These are phyloP conservation scores for Ageneiosus marmoratus DNA, from an alignment of 2,113 vertebrate genomes.

Conservation along the genomic window DNA sequence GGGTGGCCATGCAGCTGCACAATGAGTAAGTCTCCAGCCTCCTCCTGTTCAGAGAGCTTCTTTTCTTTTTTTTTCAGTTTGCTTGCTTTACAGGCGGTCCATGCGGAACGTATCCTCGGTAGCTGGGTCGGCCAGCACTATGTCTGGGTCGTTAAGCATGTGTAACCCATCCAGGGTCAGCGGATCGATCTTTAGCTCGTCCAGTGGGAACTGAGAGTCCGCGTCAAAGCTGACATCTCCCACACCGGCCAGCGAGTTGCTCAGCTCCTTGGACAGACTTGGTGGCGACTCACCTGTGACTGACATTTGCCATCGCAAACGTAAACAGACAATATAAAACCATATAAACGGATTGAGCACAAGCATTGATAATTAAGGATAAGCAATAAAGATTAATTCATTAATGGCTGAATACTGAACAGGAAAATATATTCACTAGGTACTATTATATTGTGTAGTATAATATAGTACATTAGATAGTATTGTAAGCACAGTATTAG, in stretches of 20 bases:
- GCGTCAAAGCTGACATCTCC: constrained; percentile 93
- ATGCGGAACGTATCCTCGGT: constrained; percentile 98
- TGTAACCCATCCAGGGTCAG: constrained; percentile 96
- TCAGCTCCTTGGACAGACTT: constrained; percentile 96
- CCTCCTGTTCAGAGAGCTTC: constrained; percentile 54
- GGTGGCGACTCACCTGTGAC: constrained; percentile 97
- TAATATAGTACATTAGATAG: not conserved
- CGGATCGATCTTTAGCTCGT: constrained; percentile 98
- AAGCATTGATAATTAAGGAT: not conserved
- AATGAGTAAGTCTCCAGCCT: constrained; percentile 62
- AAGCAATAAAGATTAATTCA: not conserved
- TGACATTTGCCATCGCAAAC: constrained; percentile 56
- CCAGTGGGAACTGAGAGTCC: constrained; percentile 95
- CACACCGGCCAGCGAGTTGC: constrained; percentile 87
- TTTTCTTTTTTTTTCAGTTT: constrained; percentile 31
- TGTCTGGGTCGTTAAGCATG: constrained; percentile 98
- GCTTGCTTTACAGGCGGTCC: constrained; percentile 86
- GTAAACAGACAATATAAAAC: constrained; percentile 12
- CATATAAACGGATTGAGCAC: not conserved
- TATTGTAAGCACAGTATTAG: not conserved
- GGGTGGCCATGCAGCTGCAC: constrained; percentile 74
- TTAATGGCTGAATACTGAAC: not conserved
- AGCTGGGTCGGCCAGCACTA: constrained; percentile 93
- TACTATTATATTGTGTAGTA: not conserved
- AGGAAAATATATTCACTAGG: no score